Conservation (phyloP, 2,113 vertebrate species). For the Trogon surrucura region DNA sequence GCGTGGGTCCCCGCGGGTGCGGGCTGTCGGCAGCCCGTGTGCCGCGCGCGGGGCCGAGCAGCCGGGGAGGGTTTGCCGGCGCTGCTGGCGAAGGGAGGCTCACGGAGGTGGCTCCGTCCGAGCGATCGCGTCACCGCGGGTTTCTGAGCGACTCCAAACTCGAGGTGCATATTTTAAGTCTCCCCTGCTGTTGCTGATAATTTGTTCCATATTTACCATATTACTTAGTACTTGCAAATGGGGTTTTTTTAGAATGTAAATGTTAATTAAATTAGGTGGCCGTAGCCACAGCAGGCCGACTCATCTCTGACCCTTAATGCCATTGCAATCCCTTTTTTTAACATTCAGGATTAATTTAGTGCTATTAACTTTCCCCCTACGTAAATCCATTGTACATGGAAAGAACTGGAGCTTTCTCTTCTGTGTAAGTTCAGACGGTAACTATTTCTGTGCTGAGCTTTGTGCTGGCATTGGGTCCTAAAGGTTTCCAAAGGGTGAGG, state of each 20-base stretch:
- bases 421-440: background rate
- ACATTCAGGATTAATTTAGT: background rate
- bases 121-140: constrained; percentile 45
- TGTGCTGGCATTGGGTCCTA: background rate
- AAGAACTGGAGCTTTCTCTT: background rate
- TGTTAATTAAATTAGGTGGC: constrained; percentile 61
- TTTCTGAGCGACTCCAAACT: constrained; percentile 46
- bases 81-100: background rate
- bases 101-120: constrained; percentile 12
- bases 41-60: background rate
- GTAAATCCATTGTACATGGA: background rate
- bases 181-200: constrained; percentile 72
- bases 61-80: background rate
- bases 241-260: constrained; percentile 18
- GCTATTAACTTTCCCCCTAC: background rate
- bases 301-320: background rate
- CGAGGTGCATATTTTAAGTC: constrained; percentile 40
- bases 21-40: background rate
- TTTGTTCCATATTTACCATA: constrained; percentile 73
- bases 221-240: constrained; percentile 72
- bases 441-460: background rate
- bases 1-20: background rate
- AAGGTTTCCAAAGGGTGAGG: background rate
- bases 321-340: background rate
- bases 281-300: background rate